A percentile compares a stretch with the other conserved stretches of the same genome.
These are phyloP conservation scores for Microchrysa polita DNA, from an alignment of 2,888 invertebrate species.

Conservation along the genomic window DNA sequence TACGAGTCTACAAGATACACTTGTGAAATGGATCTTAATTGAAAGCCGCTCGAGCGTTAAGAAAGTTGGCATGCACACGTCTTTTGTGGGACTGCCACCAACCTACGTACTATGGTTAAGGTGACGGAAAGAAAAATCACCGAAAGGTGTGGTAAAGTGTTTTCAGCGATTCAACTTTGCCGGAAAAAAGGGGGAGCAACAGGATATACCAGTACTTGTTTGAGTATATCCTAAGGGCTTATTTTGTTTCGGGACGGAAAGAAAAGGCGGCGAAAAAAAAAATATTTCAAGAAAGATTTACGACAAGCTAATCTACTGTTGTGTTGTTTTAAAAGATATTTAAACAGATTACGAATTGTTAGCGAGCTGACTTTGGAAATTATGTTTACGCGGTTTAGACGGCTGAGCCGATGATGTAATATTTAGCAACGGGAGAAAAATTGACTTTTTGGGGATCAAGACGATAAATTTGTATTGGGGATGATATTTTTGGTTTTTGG, in stretches of 20 bases:
- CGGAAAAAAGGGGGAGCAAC: slow-evolving; percentile 40
- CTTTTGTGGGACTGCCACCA: not conserved
- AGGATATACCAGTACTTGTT: too few species aligned
- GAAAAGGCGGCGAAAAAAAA: not conserved
- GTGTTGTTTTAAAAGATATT: not conserved
- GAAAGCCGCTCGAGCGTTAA: slow-evolving; percentile 30
- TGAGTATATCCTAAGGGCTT: slow-evolving; percentile 26
- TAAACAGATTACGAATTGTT: slow-evolving; percentile 26
- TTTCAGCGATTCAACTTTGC: not conserved
- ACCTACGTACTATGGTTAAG: not conserved
- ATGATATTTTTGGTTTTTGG: too few species aligned
- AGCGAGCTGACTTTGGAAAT: slow-evolving; percentile 23
- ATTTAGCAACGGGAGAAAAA: not conserved
- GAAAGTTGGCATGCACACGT: slow-evolving; percentile 22
- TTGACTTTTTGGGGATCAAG: too few species aligned
- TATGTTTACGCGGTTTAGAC: not conserved
- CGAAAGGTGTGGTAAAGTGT: slow-evolving; percentile 30
- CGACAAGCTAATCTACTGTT: slow-evolving; percentile 15
- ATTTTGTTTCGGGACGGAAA: too few species aligned
- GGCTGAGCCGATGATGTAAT: not conserved
- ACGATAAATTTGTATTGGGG: too few species aligned
- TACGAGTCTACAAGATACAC: not conserved
- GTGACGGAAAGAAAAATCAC: slow-evolving; percentile 36
- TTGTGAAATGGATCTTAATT: slow-evolving; percentile 40
- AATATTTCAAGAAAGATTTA: slow-evolving; percentile 42